A percentile compares a stretch with the other conserved stretches of the same genome.
Conservation (phyloP, 2,888 invertebrate genomes). For the Agrochola litura region DNA sequence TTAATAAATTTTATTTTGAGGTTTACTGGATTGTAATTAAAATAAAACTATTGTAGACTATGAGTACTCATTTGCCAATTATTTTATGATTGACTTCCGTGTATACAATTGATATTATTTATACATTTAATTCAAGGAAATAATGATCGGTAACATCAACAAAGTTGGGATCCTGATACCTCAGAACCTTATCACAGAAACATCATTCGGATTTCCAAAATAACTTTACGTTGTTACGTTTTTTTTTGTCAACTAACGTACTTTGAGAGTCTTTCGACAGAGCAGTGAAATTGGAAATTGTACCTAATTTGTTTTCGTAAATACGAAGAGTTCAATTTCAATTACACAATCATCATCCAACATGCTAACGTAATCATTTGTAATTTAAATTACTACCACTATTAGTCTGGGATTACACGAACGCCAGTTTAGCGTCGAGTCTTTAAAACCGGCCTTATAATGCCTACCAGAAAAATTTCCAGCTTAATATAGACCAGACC, state of each 20-base stretch:
- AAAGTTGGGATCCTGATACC: not conserved
- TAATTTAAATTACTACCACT: not conserved
- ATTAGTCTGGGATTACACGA: not conserved
- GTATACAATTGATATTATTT: not conserved
- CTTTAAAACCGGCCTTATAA: not conserved
- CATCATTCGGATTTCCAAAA: not conserved
- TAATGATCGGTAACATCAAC: not conserved
- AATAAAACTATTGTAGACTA: constrained; percentile 26
- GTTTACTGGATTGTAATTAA: constrained; percentile 18
- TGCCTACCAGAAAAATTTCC: not conserved
- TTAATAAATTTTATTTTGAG: constrained; percentile 11
- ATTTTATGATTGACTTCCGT: constrained; percentile 33
- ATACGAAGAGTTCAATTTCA: not conserved
- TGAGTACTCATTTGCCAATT: constrained; percentile 12
- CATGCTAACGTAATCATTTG: constrained; percentile 20
- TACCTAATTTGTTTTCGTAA: constrained; percentile 16
- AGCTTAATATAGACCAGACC: not conserved
- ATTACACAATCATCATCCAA: constrained; percentile 23
- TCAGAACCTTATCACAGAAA: not conserved
- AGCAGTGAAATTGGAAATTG: constrained; percentile 31
- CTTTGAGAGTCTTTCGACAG: not conserved
- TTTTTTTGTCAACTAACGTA: not conserved
- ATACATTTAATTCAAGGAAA: constrained; percentile 25
- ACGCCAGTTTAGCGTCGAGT: not conserved
- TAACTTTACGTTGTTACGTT: no score